phyloP scores from a whole-genome alignment of 2,797 vertebrate species.

The Bradypodion pumilum region DNA sequence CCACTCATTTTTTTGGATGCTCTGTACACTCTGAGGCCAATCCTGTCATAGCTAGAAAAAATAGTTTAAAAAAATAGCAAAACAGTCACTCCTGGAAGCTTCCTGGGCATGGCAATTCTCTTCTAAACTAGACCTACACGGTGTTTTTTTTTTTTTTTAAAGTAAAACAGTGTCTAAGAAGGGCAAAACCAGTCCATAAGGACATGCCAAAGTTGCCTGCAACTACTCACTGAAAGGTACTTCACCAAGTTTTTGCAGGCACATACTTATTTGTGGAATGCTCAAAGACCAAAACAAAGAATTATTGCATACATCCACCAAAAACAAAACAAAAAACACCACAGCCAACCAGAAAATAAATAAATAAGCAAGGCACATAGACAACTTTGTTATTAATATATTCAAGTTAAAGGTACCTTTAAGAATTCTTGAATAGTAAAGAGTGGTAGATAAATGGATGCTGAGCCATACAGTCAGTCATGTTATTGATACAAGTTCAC shows the following conservation, averaged over 20 bases:
- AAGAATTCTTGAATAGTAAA: slow-evolving; percentile 72
- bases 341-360: slow-evolving; percentile 38
- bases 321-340: slow-evolving; percentile 49
- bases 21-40: too few relatives aligned
- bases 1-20: too few relatives aligned
- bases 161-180: too few relatives aligned
- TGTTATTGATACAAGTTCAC: slow-evolving; percentile 76
- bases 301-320: slow-evolving; percentile 21
- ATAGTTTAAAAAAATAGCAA: too few relatives aligned
- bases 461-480: slow-evolving; percentile 75
- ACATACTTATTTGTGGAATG: background rate
- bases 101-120: too few relatives aligned
- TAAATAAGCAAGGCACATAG: slow-evolving; percentile 41
- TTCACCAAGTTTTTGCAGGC: background rate
- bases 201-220: too few relatives aligned
- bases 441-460: slow-evolving; percentile 78
- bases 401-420: slow-evolving; percentile 42
- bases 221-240: background rate
- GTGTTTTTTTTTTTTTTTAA: too few relatives aligned
- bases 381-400: slow-evolving; percentile 42
- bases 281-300: background rate
- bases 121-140: too few relatives aligned
- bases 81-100: too few relatives aligned
- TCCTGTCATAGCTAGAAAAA: too few relatives aligned
- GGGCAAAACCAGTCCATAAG: too few relatives aligned